A percentile compares a stretch with the other conserved stretches of the same genome.
Evolutionary conservation across 2,888 invertebrate genomes (phyloP).

Genomic region (Lasioglossum vierecki): DNA sequence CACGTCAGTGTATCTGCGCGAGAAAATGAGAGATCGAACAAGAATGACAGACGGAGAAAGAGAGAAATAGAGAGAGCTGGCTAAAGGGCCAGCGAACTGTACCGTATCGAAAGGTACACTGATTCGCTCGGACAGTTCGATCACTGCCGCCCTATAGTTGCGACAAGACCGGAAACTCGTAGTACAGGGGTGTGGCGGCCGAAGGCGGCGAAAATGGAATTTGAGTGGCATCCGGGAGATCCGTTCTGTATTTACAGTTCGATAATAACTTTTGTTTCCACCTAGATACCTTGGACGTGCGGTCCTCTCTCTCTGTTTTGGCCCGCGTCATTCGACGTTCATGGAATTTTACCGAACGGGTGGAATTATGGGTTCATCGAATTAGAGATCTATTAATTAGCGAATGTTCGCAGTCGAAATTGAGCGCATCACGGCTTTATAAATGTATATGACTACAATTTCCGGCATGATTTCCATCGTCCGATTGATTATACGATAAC

Average conservation of each 20-base stretch:
- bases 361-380: constrained; percentile 32
- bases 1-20: constrained; percentile 42
- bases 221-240: constrained; percentile 49
- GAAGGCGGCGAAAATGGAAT: constrained; percentile 56
- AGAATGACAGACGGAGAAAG: neutral
- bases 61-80: neutral
- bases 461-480: neutral
- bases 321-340: neutral
- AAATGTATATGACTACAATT: constrained; percentile 36
- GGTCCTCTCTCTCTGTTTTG: neutral
- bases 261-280: constrained; percentile 47
- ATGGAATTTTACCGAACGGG: constrained; percentile 28
- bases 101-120: constrained; percentile 52
- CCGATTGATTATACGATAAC: constrained; percentile 17
- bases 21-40: constrained; percentile 41
- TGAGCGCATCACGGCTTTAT: neutral
- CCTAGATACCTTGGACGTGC: neutral
- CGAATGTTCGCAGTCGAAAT: neutral
- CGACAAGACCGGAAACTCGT: constrained; percentile 47
- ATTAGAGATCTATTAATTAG: constrained; percentile 53
- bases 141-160: constrained; percentile 50
- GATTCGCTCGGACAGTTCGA: constrained; percentile 68
- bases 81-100: constrained; percentile 25
- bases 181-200: constrained; percentile 31
- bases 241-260: constrained; percentile 36